Conservation (phyloP, 2,888 invertebrate genomes). For the Cyclophora punctaria region DNA sequence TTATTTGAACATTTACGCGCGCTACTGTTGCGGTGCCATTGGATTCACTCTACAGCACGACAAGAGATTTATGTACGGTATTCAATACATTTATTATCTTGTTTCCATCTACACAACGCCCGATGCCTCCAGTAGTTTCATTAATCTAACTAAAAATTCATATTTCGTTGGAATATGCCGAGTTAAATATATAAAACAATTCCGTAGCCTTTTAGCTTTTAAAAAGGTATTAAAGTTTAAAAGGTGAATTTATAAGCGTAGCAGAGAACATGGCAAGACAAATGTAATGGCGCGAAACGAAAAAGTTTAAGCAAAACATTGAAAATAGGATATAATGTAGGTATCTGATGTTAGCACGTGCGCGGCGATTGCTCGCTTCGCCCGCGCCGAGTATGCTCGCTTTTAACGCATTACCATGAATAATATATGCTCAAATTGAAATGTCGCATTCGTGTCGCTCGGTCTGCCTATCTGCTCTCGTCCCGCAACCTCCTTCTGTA, state of each 20-base stretch:
- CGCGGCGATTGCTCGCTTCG: slow-evolving; percentile 60
- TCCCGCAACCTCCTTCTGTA: slow-evolving; percentile 48
- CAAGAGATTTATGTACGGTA: slow-evolving; percentile 43
- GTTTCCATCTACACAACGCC: slow-evolving; percentile 33
- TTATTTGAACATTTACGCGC: slow-evolving; percentile 45
- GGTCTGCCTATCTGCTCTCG: slow-evolving; percentile 56
- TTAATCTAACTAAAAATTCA: slow-evolving; percentile 18
- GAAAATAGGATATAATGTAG: slow-evolving; percentile 54
- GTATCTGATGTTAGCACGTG: slow-evolving; percentile 58
- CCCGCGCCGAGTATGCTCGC: slow-evolving; percentile 57
- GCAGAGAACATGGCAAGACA: slow-evolving; percentile 46
- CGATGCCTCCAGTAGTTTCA: slow-evolving; percentile 25
- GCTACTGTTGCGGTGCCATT: slow-evolving; percentile 38
- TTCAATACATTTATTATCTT: slow-evolving; percentile 40
- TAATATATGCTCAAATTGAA: slow-evolving; percentile 74
- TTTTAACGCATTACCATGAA: slow-evolving; percentile 75
- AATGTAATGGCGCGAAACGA: slow-evolving; percentile 68
- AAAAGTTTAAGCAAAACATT: slow-evolving; percentile 71
- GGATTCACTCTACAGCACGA: slow-evolving; percentile 34
- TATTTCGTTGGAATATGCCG: no score
- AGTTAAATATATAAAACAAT: slow-evolving; percentile 20
- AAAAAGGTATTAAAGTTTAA: no score
- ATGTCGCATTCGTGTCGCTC: slow-evolving; percentile 70
- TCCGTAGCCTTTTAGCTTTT: no score
- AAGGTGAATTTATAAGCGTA: slow-evolving; percentile 61